These are phyloP conservation scores for Podarcis raffonei DNA, from an alignment of 2,113 vertebrate genomes.

Conservation along the genomic window DNA sequence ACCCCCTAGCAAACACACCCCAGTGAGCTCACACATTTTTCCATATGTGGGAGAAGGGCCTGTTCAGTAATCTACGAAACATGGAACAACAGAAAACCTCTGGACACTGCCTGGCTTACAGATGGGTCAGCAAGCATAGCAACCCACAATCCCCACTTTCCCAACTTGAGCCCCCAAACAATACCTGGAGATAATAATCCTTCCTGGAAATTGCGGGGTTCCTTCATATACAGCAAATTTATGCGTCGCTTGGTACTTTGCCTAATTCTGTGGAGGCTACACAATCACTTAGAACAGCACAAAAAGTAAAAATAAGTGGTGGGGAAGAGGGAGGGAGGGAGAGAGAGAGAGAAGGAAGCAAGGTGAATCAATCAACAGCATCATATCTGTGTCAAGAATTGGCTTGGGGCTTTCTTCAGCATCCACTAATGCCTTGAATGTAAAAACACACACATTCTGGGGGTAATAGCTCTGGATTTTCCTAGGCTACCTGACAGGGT, in stretches of 20 bases:
- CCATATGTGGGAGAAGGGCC: not conserved
- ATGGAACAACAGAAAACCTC: not conserved
- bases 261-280: not conserved
- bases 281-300: not conserved
- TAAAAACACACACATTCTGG: too few species aligned
- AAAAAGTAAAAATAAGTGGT: not conserved
- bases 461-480: not conserved
- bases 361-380: not conserved
- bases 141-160: not conserved
- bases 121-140: not conserved
- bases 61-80: not conserved
- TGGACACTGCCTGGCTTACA: too few species aligned
- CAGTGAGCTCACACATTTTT: not conserved
- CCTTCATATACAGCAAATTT: not conserved
- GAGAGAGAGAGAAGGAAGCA: not conserved
- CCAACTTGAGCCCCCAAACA: not conserved
- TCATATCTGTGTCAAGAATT: not conserved
- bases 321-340: not conserved
- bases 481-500: too few species aligned
- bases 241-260: too few species aligned
- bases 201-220: not conserved
- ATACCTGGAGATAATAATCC: not conserved
- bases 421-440: not conserved
- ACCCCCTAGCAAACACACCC: too few species aligned
- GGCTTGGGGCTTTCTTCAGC: too few species aligned